These are phyloP conservation scores for Apotomis betuletana DNA, from an alignment of 2,888 invertebrate species.

Conservation along the genomic window DNA sequence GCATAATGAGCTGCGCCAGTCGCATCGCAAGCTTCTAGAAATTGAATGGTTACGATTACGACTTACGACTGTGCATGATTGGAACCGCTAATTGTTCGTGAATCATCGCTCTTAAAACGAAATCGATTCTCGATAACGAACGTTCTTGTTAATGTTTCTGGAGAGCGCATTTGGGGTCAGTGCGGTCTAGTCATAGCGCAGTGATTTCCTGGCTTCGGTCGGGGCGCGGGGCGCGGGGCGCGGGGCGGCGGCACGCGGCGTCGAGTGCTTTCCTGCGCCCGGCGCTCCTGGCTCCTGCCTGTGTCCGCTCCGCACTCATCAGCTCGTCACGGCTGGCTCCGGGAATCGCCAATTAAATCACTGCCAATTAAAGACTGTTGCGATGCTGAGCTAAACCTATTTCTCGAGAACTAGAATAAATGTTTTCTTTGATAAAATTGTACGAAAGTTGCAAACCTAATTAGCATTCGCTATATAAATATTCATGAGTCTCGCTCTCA, in stretches of 20 bases:
- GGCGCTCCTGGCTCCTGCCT: neutral
- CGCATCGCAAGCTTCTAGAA: neutral
- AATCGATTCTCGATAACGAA: slow-evolving; percentile 23
- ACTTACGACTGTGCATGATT: neutral
- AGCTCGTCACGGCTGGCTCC: neutral
- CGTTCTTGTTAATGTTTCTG: slow-evolving; percentile 20
- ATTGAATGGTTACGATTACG: neutral
- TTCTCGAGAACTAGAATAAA: no score
- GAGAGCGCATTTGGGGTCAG: slow-evolving; percentile 11
- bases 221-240: neutral
- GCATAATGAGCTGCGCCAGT: slow-evolving; percentile 18
- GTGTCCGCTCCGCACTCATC: neutral
- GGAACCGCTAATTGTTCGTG: slow-evolving; percentile 1
- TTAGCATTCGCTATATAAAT: slow-evolving; percentile 1
- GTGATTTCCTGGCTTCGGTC: neutral
- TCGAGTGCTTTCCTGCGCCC: neutral
- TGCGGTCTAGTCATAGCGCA: neutral
- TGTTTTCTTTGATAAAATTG: slow-evolving; percentile 7
- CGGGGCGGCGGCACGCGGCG: neutral
- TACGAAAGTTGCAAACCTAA: neutral
- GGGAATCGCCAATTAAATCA: neutral
- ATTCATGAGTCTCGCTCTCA: slow-evolving; percentile 10
- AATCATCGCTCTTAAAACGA: slow-evolving; percentile 20
- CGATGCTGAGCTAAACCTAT: neutral
- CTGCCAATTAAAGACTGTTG: neutral